phyloP scores from a whole-genome alignment of 2,888 invertebrate genomes.

The Scaptomyza parva region DNA sequence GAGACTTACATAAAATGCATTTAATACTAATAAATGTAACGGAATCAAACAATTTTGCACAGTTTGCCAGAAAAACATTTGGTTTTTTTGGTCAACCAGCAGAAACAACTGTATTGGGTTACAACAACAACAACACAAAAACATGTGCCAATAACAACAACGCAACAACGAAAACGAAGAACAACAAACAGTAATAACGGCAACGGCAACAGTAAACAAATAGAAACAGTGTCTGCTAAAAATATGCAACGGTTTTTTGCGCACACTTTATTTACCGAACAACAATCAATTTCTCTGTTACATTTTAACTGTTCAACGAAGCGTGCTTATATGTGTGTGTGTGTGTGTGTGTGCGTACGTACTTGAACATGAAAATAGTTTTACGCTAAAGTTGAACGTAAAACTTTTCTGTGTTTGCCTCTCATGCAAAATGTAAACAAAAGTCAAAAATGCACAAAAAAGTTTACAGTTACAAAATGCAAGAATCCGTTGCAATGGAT shows the following conservation, averaged over 20 bases:
- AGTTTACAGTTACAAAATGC: too few species aligned
- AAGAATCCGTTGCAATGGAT: too few species aligned
- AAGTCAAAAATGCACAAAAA: neutral
- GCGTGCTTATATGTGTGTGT: conserved; percentile 23
- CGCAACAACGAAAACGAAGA: too few species aligned
- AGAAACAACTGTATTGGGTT: too few species aligned
- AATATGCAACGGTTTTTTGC: conserved; percentile 16
- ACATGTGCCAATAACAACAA: conserved; percentile 17
- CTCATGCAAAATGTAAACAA: conserved; percentile 21
- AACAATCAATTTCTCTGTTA: too few species aligned
- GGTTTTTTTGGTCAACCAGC: conserved; percentile 8
- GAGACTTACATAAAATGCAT: conserved; percentile 4
- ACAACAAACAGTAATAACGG: conserved; percentile 4
- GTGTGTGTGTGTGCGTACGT: conserved; percentile 1
- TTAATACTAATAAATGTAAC: neutral
- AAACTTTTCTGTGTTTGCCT: conserved; percentile 13
- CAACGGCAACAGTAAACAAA: conserved; percentile 20
- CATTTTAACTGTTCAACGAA: neutral
- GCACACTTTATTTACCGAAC: too few species aligned
- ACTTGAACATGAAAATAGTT: conserved; percentile 1
- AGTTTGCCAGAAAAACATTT: too few species aligned
- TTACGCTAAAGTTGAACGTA: conserved; percentile 10
- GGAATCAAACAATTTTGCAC: too few species aligned
- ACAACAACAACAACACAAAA: conserved; percentile 4
- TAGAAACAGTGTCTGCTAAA: conserved; percentile 19